Percentiles rank a stretch among this genome's conserved stretches.
phyloP scores from a whole-genome alignment of 23 tunicate genomes.

The Aplidium turbinatum region DNA sequence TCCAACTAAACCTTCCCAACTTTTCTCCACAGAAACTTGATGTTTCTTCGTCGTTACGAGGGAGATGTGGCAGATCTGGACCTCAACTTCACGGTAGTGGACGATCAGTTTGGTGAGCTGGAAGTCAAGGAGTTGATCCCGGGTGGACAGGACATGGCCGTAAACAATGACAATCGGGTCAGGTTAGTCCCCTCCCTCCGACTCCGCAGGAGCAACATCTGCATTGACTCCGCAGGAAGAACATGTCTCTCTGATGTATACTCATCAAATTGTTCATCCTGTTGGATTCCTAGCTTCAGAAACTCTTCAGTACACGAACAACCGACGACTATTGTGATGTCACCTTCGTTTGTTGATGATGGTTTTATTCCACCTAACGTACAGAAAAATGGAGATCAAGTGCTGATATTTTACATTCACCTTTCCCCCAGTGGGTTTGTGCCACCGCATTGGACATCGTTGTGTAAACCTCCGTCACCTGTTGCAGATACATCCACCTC shows the following conservation, averaged over 20 bases:
- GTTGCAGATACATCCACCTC: conserved; percentile 76
- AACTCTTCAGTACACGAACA: too few relatives aligned
- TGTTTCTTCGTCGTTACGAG: conserved; percentile 64
- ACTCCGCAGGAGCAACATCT: too few relatives aligned
- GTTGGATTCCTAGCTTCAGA: too few relatives aligned
- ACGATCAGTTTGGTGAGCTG: conserved; percentile 73
- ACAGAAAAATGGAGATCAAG: neutral
- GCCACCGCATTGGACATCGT: neutral
- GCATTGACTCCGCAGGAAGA: too few relatives aligned
- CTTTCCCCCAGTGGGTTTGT: neutral
- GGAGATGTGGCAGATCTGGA: conserved; percentile 75
- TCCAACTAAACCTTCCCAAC: too few relatives aligned
- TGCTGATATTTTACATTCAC: neutral
- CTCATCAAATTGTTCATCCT: too few relatives aligned
- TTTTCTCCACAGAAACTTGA: conserved; percentile 54
- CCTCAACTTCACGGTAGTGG: conserved; percentile 82
- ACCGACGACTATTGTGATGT: neutral
- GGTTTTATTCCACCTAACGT: neutral
- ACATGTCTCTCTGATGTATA: too few relatives aligned
- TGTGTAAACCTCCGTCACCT: neutral
- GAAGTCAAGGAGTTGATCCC: conserved; percentile 62
- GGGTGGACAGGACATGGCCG: conserved; percentile 54
- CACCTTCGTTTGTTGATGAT: neutral
- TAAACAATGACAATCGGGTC: conserved; percentile 63
- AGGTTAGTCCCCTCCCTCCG: too few relatives aligned